These are phyloP conservation scores for Pseudomugil tenellus DNA, from an alignment of 2,797 vertebrate species.

Conservation along the genomic window DNA sequence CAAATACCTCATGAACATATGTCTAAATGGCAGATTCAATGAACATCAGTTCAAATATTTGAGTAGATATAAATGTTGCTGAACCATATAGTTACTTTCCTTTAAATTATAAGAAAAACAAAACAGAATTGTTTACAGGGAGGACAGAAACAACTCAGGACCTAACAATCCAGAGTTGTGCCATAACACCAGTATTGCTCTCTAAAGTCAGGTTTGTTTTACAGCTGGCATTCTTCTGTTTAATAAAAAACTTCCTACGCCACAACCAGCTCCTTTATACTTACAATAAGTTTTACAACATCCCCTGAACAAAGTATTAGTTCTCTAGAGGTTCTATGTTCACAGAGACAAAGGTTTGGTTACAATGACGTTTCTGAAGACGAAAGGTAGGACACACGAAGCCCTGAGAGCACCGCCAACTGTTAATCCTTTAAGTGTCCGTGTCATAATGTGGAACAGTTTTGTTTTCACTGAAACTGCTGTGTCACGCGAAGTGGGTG, in stretches of 20 bases:
- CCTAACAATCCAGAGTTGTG: not conserved
- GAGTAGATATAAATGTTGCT: not conserved
- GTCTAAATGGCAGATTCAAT: not conserved
- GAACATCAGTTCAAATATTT: not conserved
- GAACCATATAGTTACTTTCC: not conserved
- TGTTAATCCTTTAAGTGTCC: not conserved
- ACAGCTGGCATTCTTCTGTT: not conserved
- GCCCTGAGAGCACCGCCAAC: not conserved
- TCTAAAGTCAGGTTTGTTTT: not conserved
- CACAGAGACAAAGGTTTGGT: not conserved
- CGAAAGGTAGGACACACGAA: not conserved
- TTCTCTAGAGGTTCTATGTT: not conserved
- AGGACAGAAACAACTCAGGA: not conserved
- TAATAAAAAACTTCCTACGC: not conserved
- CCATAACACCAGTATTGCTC: not conserved
- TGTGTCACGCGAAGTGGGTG: not conserved
- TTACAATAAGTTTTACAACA: not conserved
- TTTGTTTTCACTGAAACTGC: not conserved
- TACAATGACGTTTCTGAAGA: not conserved
- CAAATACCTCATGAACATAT: not conserved
- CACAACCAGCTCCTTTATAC: not conserved
- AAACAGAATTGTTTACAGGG: not conserved
- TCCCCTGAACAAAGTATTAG: not conserved
- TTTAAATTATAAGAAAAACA: not conserved
- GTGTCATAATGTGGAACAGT: not conserved